These are phyloP conservation scores for Homarus gammarus DNA, from an alignment of 2,888 invertebrate species.

Conservation along the genomic window DNA sequence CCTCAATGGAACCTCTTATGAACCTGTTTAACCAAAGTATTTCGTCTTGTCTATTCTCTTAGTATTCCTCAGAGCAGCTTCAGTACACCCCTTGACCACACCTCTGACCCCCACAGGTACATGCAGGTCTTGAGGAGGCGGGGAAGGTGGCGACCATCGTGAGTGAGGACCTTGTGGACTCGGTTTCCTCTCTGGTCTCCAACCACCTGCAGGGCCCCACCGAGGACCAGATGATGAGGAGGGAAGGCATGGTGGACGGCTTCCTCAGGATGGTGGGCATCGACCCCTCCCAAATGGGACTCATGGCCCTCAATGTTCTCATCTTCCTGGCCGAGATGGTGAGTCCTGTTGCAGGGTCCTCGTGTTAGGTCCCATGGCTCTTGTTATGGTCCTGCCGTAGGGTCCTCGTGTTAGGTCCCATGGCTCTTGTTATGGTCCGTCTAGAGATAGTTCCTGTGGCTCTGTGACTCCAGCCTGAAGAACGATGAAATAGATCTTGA, in stretches of 20 bases:
- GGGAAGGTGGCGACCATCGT: constrained; percentile 64
- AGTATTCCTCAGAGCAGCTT: no score
- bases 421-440: no score
- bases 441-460: no score
- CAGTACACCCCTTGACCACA: no score
- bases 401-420: neutral
- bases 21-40: no score
- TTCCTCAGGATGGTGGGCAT: constrained; percentile 84
- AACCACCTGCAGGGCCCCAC: constrained; percentile 73
- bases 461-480: no score
- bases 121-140: constrained; percentile 59
- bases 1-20: no score
- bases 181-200: constrained; percentile 42
- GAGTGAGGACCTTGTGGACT: constrained; percentile 67
- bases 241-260: constrained; percentile 77
- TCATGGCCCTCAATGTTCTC: constrained; percentile 89
- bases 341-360: no score
- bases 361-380: no score
- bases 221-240: constrained; percentile 58
- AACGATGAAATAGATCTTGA: no score
- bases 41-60: no score
- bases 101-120: constrained; percentile 36
- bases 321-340: constrained; percentile 92
- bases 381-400: neutral
- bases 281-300: constrained; percentile 87